phyloP scores from a whole-genome alignment of 2,888 invertebrate genomes.

The Oxycera nigricornis region DNA sequence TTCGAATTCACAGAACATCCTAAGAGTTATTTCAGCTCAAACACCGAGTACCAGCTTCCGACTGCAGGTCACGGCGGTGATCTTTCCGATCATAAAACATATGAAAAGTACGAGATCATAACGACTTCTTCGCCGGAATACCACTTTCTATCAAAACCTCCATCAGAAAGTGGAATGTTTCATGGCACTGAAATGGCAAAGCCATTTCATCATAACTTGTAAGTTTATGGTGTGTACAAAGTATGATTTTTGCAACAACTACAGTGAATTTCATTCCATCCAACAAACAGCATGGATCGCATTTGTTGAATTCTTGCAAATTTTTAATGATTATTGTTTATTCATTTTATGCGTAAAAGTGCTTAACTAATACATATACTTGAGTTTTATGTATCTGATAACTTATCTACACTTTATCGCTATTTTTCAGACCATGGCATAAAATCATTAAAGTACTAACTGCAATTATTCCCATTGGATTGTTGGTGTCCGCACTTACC shows the following conservation, averaged over 20 bases:
- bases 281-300: too few species aligned
- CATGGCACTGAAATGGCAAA: slow-evolving; percentile 1
- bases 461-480: slow-evolving; percentile 45
- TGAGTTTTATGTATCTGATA: too few species aligned
- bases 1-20: slow-evolving; percentile 11
- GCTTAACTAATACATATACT: too few species aligned
- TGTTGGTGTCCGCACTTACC: slow-evolving; percentile 45
- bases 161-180: neutral
- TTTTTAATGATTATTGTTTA: too few species aligned
- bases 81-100: neutral
- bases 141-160: neutral
- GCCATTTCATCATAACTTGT: slow-evolving; percentile 6
- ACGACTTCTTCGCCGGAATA: slow-evolving; percentile 15
- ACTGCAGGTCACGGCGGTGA: neutral
- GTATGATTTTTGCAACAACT: too few species aligned
- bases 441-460: slow-evolving; percentile 42
- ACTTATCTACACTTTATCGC: neutral
- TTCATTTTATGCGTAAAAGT: too few species aligned
- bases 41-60: neutral
- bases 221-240: too few species aligned
- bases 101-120: slow-evolving; percentile 27
- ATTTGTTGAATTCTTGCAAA: too few species aligned
- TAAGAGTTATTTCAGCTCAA: neutral
- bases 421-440: slow-evolving; percentile 43
- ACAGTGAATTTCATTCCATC: too few species aligned